These are phyloP conservation scores for Mesocentrotus franciscanus DNA, from an alignment of 53 echinoderm and acorn worm genomes.

Conservation along the genomic window DNA sequence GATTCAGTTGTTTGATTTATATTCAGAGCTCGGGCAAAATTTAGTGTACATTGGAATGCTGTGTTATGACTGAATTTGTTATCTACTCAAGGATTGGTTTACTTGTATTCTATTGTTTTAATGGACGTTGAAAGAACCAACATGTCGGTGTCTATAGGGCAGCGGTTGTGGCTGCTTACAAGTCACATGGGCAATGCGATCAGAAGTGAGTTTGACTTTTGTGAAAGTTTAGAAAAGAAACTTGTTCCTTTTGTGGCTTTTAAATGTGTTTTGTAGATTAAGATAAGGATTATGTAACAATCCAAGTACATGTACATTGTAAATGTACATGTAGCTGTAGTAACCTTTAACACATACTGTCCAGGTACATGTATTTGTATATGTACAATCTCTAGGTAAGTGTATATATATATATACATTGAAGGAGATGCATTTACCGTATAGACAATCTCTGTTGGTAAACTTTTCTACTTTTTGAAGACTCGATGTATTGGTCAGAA, in stretches of 20 bases:
- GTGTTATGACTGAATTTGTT: not conserved
- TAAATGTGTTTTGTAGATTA: not conserved
- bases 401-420: too few species aligned
- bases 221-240: not conserved
- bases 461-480: too few species aligned
- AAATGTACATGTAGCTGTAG: not conserved
- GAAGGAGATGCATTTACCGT: too few species aligned
- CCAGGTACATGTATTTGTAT: not conserved
- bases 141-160: not conserved
- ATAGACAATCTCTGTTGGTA: too few species aligned
- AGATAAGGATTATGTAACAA: conserved; percentile 18
- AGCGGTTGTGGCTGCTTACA: conserved; percentile 9
- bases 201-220: conserved; percentile 36
- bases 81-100: not conserved
- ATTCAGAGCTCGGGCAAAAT: not conserved
- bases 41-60: not conserved
- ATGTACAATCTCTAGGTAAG: not conserved
- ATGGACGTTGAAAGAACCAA: not conserved
- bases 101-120: not conserved
- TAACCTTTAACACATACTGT: not conserved
- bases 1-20: conserved; percentile 8
- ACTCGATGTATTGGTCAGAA: too few species aligned
- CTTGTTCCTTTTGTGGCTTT: not conserved
- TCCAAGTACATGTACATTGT: not conserved
- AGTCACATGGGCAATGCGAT: conserved; percentile 4